Base-by-base conservation (phyloP, 2,797 vertebrate genomes). In the Pipistrellus kuhlii region DNA sequence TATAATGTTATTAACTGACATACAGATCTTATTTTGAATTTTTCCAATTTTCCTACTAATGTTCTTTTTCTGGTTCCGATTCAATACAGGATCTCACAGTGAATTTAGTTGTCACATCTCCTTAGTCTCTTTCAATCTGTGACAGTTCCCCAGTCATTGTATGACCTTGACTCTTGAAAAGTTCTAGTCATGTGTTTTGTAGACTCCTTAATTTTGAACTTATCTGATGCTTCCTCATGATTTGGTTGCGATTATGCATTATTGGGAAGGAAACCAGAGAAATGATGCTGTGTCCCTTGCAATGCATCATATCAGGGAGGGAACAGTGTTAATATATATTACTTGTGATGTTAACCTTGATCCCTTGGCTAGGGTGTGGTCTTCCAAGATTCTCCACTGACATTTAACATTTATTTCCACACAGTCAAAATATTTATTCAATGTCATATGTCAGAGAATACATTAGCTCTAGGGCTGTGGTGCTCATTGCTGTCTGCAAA, bases 11-110 rank as follows among this genome's bases (percentile, higher is more conserved):
- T 59, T 55, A 80, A 89, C 68, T n/a, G 18, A 59, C 89, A 35
- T 44, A 44, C n/a, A 64, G 78, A 90, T 73, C 32, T 72, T 80
- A 71, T 13, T 91, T n/a, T n/a, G 72, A n/a, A 81, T 80, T 87
- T 76, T 62, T 53, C 25, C 41, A 68, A 30, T 81, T 83, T 84
- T 90, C 5, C 75, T 57, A 85, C 53, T 55, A 66, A 59, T 25
- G 15, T 27, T n/a, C 30, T 15, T 48, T 64, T 51, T 84, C 71
- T 71, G 35, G 18, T 48, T 32, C 32, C 84, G n/a, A 71, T 25
- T 38, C 71, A 72, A 41, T 17, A n/a, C 25, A 73, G 23, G 32
- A 64, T 59, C 20, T 88, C 59, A 57, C 4, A 7, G 2, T 23
- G n/a, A 41, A 57, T 27, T 81, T n/a, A 68, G 25, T 6, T 76